Evolutionary conservation across 1,140 invertebrate species (phyloP).

Genomic region (Pachypeltis micranthus): DNA sequence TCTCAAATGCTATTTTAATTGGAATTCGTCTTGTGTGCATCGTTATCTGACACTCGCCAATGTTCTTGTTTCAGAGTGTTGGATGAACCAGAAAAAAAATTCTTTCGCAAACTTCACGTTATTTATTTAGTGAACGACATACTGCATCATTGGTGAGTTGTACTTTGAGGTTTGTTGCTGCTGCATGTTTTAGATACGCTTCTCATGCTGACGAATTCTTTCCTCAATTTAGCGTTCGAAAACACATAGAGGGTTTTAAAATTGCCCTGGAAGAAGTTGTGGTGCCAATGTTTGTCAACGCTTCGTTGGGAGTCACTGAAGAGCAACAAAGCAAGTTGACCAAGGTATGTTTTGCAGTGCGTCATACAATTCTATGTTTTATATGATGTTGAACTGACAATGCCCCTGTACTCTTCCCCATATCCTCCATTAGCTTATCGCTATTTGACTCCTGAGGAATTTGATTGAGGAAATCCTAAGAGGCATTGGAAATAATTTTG

Average conservation of each 20-base stretch:
- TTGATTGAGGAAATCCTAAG: too few species aligned
- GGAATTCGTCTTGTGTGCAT: not conserved
- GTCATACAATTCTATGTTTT: too few species aligned
- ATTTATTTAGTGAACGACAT: slow-evolving; percentile 98
- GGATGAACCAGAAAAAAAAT: slow-evolving; percentile 54
- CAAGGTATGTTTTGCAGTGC: slow-evolving; percentile 46
- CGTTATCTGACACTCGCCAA: not conserved
- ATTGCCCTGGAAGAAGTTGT: slow-evolving; percentile 84
- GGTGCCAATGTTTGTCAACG: slow-evolving; percentile 92
- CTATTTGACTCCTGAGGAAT: too few species aligned
- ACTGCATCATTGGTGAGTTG: slow-evolving; percentile 86
- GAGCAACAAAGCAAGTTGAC: slow-evolving; percentile 81
- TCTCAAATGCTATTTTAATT: not conserved
- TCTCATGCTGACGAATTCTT: slow-evolving; percentile 5
- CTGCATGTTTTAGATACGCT: not conserved
- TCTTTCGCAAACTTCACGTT: slow-evolving; percentile 86
- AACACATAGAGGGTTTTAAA: slow-evolving; percentile 85
- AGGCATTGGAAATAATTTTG: too few species aligned
- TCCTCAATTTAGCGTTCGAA: slow-evolving; percentile 63
- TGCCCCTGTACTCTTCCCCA: too few species aligned
- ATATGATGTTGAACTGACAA: too few species aligned
- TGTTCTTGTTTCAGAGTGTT: slow-evolving; percentile 53
- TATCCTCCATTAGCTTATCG: too few species aligned
- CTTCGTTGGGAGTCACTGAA: slow-evolving; percentile 60
- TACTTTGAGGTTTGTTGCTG: slow-evolving; percentile 3